Evolutionary conservation across 2,888 invertebrate genomes (phyloP).

Genomic region (Aphodius sticticus): DNA sequence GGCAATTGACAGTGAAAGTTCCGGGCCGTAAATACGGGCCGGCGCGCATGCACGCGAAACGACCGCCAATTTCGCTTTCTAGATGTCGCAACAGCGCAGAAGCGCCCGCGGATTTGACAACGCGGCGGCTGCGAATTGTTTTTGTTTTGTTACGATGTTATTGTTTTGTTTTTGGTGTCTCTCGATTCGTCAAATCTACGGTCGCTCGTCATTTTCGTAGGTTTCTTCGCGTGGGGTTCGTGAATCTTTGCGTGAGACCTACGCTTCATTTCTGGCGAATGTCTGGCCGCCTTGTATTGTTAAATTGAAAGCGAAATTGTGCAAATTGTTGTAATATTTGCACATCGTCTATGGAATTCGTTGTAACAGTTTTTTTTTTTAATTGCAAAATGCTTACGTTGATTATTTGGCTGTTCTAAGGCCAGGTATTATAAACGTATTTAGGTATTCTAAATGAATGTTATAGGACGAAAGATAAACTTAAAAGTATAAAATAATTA

Average conservation of each 20-base stretch:
- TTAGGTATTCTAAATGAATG: too few relatives aligned
- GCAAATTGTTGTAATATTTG: background rate
- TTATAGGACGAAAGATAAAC: too few relatives aligned
- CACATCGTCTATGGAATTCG: too few relatives aligned
- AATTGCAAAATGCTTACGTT: background rate
- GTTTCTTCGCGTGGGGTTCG: background rate
- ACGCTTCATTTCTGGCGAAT: background rate
- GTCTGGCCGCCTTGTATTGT: background rate
- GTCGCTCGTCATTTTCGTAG: background rate
- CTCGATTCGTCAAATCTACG: background rate
- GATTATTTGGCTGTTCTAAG: background rate
- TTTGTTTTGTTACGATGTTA: background rate
- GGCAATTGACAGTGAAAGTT: background rate
- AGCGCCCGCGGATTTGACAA: background rate
- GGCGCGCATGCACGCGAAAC: background rate
- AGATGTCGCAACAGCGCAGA: background rate
- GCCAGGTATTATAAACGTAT: too few relatives aligned
- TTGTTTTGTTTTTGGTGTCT: background rate
- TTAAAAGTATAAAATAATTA: too few relatives aligned
- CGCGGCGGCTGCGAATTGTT: background rate
- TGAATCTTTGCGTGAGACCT: background rate
- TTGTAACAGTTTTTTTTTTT: background rate
- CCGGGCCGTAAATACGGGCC: background rate
- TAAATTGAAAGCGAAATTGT: background rate
- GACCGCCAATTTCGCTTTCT: constrained; percentile 4